Conservation (phyloP, 2,113 vertebrate species). For the Oncorhynchus masou region DNA sequence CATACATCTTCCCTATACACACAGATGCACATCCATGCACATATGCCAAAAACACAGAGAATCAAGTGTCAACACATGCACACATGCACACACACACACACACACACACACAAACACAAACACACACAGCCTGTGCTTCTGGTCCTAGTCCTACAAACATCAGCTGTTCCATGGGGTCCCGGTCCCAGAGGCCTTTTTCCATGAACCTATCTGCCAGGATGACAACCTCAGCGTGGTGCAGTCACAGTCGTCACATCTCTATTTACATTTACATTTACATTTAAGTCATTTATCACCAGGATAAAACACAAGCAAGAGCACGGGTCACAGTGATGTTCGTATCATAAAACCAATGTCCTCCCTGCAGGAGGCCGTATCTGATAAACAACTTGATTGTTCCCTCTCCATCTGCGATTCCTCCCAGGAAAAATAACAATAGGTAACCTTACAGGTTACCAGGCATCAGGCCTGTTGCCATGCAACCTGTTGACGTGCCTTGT, state of each 20-base stretch:
- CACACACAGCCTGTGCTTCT: not conserved
- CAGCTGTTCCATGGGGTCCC: constrained; percentile 30
- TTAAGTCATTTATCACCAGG: too few species aligned
- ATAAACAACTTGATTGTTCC: not conserved
- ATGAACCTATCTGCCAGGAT: constrained; percentile 46
- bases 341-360: constrained; percentile 36
- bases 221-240: constrained; percentile 31
- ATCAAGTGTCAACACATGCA: not conserved
- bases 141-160: constrained; percentile 22
- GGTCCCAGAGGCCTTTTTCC: constrained; percentile 35
- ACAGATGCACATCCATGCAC: not conserved
- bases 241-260: constrained; percentile 15
- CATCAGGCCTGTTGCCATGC: not conserved
- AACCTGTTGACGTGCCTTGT: not conserved
- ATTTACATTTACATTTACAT: too few species aligned
- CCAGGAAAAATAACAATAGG: not conserved
- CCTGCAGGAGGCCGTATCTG: not conserved
- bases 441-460: not conserved
- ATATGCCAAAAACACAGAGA: not conserved
- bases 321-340: constrained; percentile 29
- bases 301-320: constrained; percentile 46
- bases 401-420: not conserved
- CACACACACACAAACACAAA: not conserved
- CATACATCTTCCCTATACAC: not conserved
- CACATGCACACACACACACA: not conserved